phyloP scores from a whole-genome alignment of 92 coral and sea anemone species.

The Phymanthus crucifer region DNA sequence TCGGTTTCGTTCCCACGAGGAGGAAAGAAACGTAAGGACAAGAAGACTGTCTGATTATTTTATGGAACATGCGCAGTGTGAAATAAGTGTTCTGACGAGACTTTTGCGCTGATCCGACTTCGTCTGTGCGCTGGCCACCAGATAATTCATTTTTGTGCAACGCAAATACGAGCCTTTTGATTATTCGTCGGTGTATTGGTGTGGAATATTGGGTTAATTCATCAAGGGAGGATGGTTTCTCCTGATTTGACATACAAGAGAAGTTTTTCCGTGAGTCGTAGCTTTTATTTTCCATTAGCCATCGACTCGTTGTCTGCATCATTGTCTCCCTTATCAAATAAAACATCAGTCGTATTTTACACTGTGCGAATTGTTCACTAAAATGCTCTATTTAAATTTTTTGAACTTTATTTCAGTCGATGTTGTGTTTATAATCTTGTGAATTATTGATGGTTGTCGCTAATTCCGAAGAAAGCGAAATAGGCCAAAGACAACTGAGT shows the following conservation, averaged over 20 bases:
- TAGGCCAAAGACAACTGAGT: not conserved
- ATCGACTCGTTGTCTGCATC: not conserved
- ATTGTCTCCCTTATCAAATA: not conserved
- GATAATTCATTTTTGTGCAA: not conserved
- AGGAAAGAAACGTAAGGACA: too few species aligned
- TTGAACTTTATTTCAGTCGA: not conserved
- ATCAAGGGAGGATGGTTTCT: not conserved
- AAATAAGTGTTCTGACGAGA: too few species aligned
- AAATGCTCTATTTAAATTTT: not conserved
- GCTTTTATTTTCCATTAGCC: not conserved
- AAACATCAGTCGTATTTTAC: not conserved
- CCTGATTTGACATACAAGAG: not conserved
- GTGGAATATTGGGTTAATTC: not conserved
- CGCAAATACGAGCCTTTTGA: not conserved
- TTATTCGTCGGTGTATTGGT: not conserved
- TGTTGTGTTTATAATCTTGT: too few species aligned
- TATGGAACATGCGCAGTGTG: too few species aligned
- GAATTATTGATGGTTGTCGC: too few species aligned
- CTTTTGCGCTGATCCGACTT: not conserved
- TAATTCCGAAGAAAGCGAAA: too few species aligned
- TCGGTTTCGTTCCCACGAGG: too few species aligned
- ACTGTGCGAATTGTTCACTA: not conserved
- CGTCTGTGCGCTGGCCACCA: conserved; percentile 14
- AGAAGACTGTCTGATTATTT: too few species aligned
- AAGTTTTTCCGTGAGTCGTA: not conserved